phyloP scores from a whole-genome alignment of 2,113 vertebrate genomes.

The Lucifuga dentata region DNA sequence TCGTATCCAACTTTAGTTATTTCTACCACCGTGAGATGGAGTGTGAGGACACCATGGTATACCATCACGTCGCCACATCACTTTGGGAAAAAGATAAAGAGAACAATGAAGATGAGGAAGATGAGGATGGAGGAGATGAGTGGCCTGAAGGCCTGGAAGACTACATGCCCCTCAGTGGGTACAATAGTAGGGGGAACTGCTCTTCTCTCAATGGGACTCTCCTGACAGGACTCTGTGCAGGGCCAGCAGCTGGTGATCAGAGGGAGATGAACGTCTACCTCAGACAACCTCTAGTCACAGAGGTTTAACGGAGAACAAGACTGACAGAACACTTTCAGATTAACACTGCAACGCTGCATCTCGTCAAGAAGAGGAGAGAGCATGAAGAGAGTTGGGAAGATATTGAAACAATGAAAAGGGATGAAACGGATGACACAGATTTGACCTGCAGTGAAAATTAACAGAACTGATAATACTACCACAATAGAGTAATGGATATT shows the following conservation, averaged over 20 bases:
- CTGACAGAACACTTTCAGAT: neutral
- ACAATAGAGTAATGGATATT: neutral
- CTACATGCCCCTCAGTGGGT: slow-evolving; percentile 57
- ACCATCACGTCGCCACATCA: slow-evolving; percentile 82
- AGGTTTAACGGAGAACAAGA: slow-evolving; percentile 80
- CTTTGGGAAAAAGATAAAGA: slow-evolving; percentile 82
- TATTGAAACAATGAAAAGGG: neutral
- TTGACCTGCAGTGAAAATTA: neutral
- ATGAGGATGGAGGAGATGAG: slow-evolving; percentile 55
- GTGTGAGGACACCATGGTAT: slow-evolving; percentile 84
- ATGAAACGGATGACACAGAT: neutral
- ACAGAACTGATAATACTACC: neutral
- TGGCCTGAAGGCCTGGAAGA: slow-evolving; percentile 56
- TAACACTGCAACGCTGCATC: neutral
- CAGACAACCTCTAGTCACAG: slow-evolving; percentile 85
- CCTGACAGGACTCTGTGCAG: slow-evolving; percentile 64
- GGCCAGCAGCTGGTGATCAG: slow-evolving; percentile 54
- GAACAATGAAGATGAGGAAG: slow-evolving; percentile 44
- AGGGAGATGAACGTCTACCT: slow-evolving; percentile 57
- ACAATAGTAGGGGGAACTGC: slow-evolving; percentile 46
- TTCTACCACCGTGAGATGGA: slow-evolving; percentile 92
- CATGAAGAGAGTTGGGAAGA: neutral
- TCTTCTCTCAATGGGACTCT: slow-evolving; percentile 74
- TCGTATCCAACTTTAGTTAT: slow-evolving; percentile 96
- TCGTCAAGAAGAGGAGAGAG: neutral